Evolutionary conservation across 1,140 invertebrate genomes (phyloP).

Genomic region (Magallana ariakensis): DNA sequence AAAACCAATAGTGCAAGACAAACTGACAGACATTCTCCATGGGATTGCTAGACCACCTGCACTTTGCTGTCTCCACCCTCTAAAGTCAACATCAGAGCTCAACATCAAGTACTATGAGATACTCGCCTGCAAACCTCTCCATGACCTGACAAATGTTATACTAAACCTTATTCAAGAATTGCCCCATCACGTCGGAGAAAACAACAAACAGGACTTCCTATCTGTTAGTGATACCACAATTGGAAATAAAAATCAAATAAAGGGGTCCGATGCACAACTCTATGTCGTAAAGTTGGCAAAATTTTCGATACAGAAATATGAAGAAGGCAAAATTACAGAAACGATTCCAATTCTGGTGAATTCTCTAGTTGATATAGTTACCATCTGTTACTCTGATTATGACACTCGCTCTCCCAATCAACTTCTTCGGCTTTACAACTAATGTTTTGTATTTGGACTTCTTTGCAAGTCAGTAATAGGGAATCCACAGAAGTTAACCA

Average conservation of each 20-base stretch:
- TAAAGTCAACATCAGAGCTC: neutral
- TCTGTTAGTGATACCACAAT: constrained; percentile 18
- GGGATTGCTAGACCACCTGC: constrained; percentile 34
- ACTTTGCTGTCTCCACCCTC: neutral
- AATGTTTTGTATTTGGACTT: constrained; percentile 5
- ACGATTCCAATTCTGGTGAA: neutral
- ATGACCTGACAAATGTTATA: constrained; percentile 37
- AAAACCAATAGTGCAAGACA: neutral
- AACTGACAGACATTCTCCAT: neutral
- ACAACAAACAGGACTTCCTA: neutral
- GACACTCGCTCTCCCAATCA: neutral
- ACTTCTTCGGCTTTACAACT: constrained; percentile 25
- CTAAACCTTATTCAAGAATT: constrained; percentile 24
- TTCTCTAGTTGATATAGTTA: constrained; percentile 27
- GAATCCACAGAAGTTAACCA: constrained; percentile 29
- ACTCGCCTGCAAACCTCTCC: constrained; percentile 32
- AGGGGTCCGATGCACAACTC: constrained; percentile 43
- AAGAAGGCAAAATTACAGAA: constrained; percentile 11
- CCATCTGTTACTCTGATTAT: neutral
- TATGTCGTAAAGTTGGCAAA: constrained; percentile 23
- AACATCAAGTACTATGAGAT: constrained; percentile 32
- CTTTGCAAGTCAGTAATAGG: constrained; percentile 32
- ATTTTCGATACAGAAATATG: neutral
- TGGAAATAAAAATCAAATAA: constrained; percentile 34
- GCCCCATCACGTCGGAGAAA: constrained; percentile 10